phyloP scores from a whole-genome alignment of 2,888 invertebrate species.

The Amphiduros pacificus region DNA sequence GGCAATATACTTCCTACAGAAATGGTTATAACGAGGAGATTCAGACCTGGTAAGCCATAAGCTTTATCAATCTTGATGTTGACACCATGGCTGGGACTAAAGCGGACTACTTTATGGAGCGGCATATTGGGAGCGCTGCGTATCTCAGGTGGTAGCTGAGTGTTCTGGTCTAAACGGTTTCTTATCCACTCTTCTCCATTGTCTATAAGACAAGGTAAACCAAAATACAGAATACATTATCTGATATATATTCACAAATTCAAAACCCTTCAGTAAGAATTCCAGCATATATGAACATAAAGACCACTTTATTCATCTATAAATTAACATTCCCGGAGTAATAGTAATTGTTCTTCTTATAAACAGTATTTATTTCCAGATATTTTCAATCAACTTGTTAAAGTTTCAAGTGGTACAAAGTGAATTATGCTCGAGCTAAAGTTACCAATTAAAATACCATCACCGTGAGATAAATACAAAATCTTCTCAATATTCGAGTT shows the following conservation, averaged over 20 bases:
- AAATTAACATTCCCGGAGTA: too few relatives aligned
- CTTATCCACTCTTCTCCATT: conserved; percentile 8
- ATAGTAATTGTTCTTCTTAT: neutral
- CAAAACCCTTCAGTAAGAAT: neutral
- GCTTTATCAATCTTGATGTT: conserved; percentile 13
- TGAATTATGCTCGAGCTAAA: too few relatives aligned
- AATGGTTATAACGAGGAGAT: neutral
- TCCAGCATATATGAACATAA: too few relatives aligned
- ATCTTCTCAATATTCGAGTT: too few relatives aligned
- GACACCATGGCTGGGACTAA: conserved; percentile 9
- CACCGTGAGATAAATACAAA: too few relatives aligned
- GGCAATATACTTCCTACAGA: neutral
- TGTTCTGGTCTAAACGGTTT: conserved; percentile 11
- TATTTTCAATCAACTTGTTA: too few relatives aligned
- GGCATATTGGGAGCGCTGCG: conserved; percentile 4
- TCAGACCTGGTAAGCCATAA: conserved; percentile 20
- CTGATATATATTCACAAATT: neutral
- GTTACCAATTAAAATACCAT: too few relatives aligned
- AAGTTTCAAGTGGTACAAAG: too few relatives aligned
- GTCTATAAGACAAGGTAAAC: too few relatives aligned
- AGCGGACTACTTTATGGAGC: conserved; percentile 9
- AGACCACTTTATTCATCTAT: too few relatives aligned
- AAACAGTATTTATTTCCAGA: too few relatives aligned
- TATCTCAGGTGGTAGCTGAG: conserved; percentile 6
- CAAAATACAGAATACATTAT: neutral